These are phyloP conservation scores for Zonitis immaculata DNA, from an alignment of 2,888 invertebrate genomes.

Conservation along the genomic window DNA sequence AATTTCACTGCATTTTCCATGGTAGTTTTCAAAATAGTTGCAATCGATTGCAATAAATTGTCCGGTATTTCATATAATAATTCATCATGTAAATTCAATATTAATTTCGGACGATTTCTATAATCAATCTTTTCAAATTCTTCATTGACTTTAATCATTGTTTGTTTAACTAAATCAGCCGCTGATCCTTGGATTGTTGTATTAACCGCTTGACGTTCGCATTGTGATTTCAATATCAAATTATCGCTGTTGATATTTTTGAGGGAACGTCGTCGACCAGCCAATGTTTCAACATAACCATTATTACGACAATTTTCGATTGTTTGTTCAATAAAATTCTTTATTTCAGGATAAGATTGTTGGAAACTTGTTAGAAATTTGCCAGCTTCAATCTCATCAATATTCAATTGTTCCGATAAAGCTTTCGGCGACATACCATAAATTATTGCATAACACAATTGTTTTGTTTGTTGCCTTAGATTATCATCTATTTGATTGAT, in stretches of 20 bases:
- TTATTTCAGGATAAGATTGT: slow-evolving; percentile 67
- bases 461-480: slow-evolving; percentile 81
- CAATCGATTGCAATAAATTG: slow-evolving; percentile 55
- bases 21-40: slow-evolving; percentile 61
- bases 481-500: slow-evolving; percentile 67
- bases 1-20: slow-evolving; percentile 78
- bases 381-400: slow-evolving; percentile 73
- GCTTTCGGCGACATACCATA: slow-evolving; percentile 92
- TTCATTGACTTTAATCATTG: slow-evolving; percentile 75
- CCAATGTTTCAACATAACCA: slow-evolving; percentile 82
- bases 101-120: slow-evolving; percentile 56
- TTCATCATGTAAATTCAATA: slow-evolving; percentile 95
- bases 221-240: slow-evolving; percentile 57
- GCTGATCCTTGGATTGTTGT: slow-evolving; percentile 95
- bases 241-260: slow-evolving; percentile 61
- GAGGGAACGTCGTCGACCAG: slow-evolving; percentile 72
- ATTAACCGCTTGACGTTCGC: slow-evolving; percentile 95
- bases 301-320: slow-evolving; percentile 58
- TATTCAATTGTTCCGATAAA: slow-evolving; percentile 72
- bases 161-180: slow-evolving; percentile 89
- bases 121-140: slow-evolving; percentile 46
- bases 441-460: slow-evolving; percentile 93
- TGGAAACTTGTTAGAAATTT: slow-evolving; percentile 78
- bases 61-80: slow-evolving; percentile 82
- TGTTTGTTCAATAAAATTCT: slow-evolving; percentile 55